phyloP scores from a whole-genome alignment of 2,113 vertebrate genomes.

The Motacilla tschutschensis region DNA sequence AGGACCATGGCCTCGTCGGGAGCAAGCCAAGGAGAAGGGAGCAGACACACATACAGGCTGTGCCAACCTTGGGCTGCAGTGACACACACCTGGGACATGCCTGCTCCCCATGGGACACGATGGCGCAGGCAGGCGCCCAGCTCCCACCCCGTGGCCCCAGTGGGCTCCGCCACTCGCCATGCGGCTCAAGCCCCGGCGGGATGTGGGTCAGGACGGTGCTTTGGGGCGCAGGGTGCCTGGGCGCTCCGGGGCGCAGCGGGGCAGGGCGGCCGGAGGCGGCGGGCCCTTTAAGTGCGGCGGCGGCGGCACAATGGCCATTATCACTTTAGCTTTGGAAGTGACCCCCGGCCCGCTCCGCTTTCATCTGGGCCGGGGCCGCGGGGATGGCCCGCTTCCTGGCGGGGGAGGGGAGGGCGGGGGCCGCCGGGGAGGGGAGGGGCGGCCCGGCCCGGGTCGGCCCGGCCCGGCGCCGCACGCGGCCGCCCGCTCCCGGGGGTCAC shows the following conservation, averaged over 20 bases:
- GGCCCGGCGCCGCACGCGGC: too few relatives aligned
- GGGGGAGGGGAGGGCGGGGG: neutral
- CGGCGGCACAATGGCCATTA: constrained; percentile 78
- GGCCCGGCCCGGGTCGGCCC: too few relatives aligned
- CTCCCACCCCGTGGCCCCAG: neutral
- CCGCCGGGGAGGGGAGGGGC: too few relatives aligned
- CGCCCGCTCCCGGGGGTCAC: neutral
- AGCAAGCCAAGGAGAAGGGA: accelerated
- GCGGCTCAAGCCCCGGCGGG: neutral
- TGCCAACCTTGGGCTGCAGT: neutral
- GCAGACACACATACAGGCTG: neutral
- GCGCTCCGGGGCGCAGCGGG: neutral
- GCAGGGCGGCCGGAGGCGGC: neutral
- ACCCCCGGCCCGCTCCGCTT: constrained; percentile 80
- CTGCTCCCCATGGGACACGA: neutral
- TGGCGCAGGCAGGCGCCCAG: too few relatives aligned
- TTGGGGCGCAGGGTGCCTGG: neutral
- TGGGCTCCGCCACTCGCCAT: accelerated
- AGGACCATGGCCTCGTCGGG: neutral
- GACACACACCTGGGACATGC: neutral
- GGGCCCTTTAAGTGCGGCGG: constrained; percentile 70
- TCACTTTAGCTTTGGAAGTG: constrained; percentile 92
- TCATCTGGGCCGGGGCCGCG: constrained; percentile 69
- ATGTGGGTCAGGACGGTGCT: neutral
- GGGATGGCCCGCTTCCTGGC: constrained; percentile 89